These are phyloP conservation scores for Timema cristinae DNA, from an alignment of 2,888 invertebrate genomes.

Conservation along the genomic window DNA sequence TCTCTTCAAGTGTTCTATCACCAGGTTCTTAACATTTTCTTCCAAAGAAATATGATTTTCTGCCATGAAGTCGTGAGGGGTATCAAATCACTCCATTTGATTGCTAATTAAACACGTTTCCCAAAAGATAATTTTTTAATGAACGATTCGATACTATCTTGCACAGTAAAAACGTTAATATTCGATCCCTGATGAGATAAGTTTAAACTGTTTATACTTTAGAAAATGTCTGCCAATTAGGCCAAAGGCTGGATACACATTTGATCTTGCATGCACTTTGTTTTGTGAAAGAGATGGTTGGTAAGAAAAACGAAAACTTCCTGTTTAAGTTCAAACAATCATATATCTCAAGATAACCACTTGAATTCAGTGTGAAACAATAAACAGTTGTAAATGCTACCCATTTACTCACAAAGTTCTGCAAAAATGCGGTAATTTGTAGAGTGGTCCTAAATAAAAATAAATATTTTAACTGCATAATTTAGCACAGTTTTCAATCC, in stretches of 20 bases:
- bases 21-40: neutral
- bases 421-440: neutral
- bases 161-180: too few species aligned
- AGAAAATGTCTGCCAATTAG: neutral
- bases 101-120: neutral
- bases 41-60: neutral
- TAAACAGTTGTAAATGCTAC: neutral
- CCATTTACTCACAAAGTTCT: neutral
- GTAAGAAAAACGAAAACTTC: neutral
- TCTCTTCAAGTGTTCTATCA: neutral
- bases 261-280: too few species aligned
- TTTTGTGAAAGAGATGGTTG: too few species aligned
- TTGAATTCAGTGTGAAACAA: too few species aligned
- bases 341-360: too few species aligned
- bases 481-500: neutral
- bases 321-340: too few species aligned
- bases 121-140: neutral
- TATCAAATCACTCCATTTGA: too few species aligned
- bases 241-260: too few species aligned
- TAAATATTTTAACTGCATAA: neutral
- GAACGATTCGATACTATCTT: neutral
- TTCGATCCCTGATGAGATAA: too few species aligned
- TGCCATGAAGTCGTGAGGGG: too few species aligned
- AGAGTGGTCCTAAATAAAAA: neutral
- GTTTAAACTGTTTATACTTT: neutral